phyloP scores from a whole-genome alignment of 2,797 vertebrate genomes.

The Mallotus villosus region DNA sequence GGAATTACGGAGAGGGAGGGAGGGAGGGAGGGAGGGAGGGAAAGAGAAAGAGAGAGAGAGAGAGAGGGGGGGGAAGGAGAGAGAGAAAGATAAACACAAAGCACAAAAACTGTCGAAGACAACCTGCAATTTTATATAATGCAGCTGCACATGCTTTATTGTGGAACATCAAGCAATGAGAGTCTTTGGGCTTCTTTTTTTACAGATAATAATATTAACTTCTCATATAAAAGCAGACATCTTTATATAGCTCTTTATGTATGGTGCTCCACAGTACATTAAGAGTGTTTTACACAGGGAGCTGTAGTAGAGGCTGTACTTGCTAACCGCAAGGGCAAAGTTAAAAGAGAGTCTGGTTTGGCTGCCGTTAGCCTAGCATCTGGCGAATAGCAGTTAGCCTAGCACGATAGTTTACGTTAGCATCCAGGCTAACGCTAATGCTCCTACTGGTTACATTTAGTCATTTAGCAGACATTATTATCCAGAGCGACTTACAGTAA shows the following conservation, averaged over 20 bases:
- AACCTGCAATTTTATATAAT: background rate
- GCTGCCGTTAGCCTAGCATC: slow-evolving; percentile 38
- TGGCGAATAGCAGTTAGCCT: slow-evolving; percentile 25
- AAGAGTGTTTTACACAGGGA: slow-evolving; percentile 27
- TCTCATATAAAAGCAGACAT: slow-evolving; percentile 5
- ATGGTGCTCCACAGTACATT: background rate
- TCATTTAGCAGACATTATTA: no score
- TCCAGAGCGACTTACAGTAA: no score
- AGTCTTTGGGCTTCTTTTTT: slow-evolving; percentile 19
- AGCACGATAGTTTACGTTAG: no score
- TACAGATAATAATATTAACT: slow-evolving; percentile 38
- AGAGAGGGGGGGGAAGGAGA: background rate
- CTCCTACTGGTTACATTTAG: no score
- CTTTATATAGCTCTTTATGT: slow-evolving; percentile 15
- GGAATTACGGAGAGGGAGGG: background rate
- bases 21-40: background rate
- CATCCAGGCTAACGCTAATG: background rate
- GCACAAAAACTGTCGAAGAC: background rate
- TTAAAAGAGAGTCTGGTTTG: slow-evolving; percentile 56
- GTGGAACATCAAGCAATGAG: slow-evolving; percentile 3
- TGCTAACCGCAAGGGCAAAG: slow-evolving; percentile 48
- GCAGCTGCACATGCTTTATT: slow-evolving; percentile 7
- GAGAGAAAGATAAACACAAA: background rate
- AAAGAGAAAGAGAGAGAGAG: background rate
- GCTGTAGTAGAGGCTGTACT: slow-evolving; percentile 46